Evolutionary conservation across 2,797 vertebrate species (phyloP).

Genomic region (Loris lydekkerianus): DNA sequence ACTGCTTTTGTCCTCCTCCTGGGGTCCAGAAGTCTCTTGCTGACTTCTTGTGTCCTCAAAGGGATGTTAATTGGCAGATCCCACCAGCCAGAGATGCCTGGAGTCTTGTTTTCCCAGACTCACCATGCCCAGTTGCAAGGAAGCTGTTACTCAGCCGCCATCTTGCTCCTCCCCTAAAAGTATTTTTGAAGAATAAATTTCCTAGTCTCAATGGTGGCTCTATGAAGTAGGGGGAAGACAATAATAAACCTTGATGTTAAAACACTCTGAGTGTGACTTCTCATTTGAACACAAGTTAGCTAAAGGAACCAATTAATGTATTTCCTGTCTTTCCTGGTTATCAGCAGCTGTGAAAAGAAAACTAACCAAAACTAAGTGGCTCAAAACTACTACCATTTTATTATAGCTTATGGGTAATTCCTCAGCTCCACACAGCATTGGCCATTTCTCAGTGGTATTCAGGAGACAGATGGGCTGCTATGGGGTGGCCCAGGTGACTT

Average conservation of each 20-base stretch:
- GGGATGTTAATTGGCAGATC: too few species aligned
- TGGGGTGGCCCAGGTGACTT: background rate
- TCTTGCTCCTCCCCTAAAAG: background rate
- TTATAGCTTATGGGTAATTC: background rate
- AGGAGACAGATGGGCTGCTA: background rate
- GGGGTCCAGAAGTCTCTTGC: too few species aligned
- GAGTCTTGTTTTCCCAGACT: too few species aligned
- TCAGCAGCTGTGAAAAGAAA: background rate
- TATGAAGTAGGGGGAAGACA: background rate
- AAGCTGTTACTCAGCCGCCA: too few species aligned
- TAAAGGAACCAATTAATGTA: background rate
- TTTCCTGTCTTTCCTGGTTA: background rate
- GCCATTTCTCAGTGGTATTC: background rate
- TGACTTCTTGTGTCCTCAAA: too few species aligned
- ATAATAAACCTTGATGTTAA: background rate
- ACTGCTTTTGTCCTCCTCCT: too few species aligned
- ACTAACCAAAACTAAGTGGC: background rate
- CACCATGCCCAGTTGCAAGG: too few species aligned
- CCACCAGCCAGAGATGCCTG: too few species aligned
- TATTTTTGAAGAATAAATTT: background rate
- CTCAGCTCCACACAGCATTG: background rate
- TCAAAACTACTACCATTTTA: background rate
- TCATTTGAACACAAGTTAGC: constrained; percentile 8
- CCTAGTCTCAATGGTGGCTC: background rate
- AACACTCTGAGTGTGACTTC: background rate